A percentile compares a stretch with the other conserved stretches of the same genome.
phyloP scores from a whole-genome alignment of 1,140 invertebrate genomes.

The Psix sp. region DNA sequence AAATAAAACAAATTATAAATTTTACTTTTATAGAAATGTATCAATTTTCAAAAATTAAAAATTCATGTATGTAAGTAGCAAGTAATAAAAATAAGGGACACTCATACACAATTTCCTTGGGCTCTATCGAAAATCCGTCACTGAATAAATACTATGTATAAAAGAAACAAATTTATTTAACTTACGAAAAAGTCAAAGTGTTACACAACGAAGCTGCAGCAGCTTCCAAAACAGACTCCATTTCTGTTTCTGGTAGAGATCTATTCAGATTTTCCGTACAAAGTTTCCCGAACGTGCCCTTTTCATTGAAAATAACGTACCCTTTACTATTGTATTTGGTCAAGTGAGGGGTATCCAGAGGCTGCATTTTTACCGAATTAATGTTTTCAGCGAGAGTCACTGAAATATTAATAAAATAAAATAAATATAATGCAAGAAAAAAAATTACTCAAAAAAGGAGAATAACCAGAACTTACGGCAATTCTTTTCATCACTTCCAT shows the following conservation, averaged over 20 bases:
- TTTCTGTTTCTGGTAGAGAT: conserved; percentile 76
- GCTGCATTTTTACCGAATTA: conserved; percentile 77
- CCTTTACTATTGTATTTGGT: conserved; percentile 84
- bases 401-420: conserved; percentile 66
- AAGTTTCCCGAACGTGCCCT: conserved; percentile 86
- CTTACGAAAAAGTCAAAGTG: conserved; percentile 85
- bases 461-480: conserved; percentile 83
- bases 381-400: conserved; percentile 86
- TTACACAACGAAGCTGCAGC: conserved; percentile 87
- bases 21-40: too few species aligned
- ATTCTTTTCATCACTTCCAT: conserved; percentile 90
- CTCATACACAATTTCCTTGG: too few species aligned
- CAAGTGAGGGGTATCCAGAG: conserved; percentile 80
- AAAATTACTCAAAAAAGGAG: background rate
- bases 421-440: conserved; percentile 8
- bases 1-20: too few species aligned
- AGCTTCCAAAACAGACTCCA: conserved; percentile 79
- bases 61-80: too few species aligned
- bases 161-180: conserved; percentile 4
- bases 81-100: too few species aligned
- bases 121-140: too few species aligned
- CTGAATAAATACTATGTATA: too few species aligned
- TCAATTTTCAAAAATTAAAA: too few species aligned
- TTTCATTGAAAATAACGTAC: conserved; percentile 89
- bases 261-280: conserved; percentile 85